Percentiles rank a stretch among this genome's conserved stretches.
Conservation (phyloP, 2,797 vertebrate genomes). For the Enteromius anoplus region DNA sequence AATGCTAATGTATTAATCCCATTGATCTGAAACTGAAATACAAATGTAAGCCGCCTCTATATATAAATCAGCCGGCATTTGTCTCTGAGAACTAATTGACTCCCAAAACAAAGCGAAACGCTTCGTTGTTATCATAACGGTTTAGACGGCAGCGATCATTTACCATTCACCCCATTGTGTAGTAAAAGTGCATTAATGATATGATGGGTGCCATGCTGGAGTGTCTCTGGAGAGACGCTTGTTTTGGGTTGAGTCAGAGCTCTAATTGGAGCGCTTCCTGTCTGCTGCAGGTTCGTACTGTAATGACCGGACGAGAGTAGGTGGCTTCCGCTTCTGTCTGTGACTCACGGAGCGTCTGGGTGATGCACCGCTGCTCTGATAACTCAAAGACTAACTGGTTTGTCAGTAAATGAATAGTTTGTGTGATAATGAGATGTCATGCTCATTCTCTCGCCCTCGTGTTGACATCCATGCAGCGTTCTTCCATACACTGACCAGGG, state of each 20-base stretch:
- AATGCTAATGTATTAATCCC: background rate
- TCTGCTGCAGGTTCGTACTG: background rate
- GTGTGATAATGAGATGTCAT: background rate
- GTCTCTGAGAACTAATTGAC: background rate
- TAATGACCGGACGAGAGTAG: slow-evolving; percentile 11
- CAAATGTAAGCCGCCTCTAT: background rate
- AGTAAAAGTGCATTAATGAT: background rate
- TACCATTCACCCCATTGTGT: background rate
- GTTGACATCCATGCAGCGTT: background rate
- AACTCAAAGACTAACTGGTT: background rate
- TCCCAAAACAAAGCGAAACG: background rate
- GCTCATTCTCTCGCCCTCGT: background rate
- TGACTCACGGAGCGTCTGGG: slow-evolving; percentile 25
- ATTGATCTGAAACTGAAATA: background rate
- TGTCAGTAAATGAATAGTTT: slow-evolving; percentile 3
- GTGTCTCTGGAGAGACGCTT: background rate
- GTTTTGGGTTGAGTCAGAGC: background rate
- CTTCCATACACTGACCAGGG: background rate
- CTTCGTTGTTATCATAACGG: background rate
- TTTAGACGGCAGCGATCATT: background rate
- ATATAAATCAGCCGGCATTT: background rate
- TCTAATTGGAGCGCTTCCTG: slow-evolving; percentile 28
- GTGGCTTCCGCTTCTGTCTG: slow-evolving; percentile 31
- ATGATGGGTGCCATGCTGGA: background rate
- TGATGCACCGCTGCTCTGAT: background rate